phyloP scores from a whole-genome alignment of 2,797 vertebrate species.

The Setipinna tenuifilis region DNA sequence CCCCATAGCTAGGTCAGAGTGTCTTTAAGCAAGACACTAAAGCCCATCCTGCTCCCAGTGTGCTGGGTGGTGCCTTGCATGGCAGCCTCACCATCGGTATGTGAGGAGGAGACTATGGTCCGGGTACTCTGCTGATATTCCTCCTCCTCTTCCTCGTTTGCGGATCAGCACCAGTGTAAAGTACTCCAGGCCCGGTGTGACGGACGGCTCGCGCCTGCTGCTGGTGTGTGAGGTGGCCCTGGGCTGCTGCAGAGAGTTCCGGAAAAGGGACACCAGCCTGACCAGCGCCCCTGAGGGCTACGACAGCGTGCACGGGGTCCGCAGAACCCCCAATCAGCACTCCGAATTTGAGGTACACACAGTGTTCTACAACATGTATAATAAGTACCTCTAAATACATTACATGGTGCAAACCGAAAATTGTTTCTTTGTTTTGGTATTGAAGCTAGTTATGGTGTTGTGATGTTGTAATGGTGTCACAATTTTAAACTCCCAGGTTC shows the following conservation, averaged over 20 bases:
- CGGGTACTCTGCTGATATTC: neutral
- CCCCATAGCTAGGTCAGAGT: too few species aligned
- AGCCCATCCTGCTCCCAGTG: too few species aligned
- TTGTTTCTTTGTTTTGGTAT: neutral
- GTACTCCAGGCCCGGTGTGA: constrained; percentile 75
- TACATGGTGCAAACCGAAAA: too few species aligned
- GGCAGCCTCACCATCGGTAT: too few species aligned
- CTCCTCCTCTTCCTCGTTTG: neutral
- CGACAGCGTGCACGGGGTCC: constrained; percentile 81
- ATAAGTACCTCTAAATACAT: too few species aligned
- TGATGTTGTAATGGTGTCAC: too few species aligned
- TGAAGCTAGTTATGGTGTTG: neutral
- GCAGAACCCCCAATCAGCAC: neutral
- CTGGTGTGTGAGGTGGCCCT: constrained; percentile 84
- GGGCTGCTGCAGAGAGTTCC: constrained; percentile 71
- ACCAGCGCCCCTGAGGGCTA: constrained; percentile 74
- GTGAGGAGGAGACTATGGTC: too few species aligned
- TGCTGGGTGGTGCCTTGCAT: too few species aligned
- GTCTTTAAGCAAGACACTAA: too few species aligned
- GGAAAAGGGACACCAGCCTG: constrained; percentile 67
- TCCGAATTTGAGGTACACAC: constrained; percentile 81
- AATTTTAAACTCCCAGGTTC: too few species aligned
- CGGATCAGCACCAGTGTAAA: constrained; percentile 75
- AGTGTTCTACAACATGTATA: neutral
- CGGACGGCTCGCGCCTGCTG: constrained; percentile 77